phyloP scores from a whole-genome alignment of 2,797 vertebrate genomes.

The Liasis olivaceus region DNA sequence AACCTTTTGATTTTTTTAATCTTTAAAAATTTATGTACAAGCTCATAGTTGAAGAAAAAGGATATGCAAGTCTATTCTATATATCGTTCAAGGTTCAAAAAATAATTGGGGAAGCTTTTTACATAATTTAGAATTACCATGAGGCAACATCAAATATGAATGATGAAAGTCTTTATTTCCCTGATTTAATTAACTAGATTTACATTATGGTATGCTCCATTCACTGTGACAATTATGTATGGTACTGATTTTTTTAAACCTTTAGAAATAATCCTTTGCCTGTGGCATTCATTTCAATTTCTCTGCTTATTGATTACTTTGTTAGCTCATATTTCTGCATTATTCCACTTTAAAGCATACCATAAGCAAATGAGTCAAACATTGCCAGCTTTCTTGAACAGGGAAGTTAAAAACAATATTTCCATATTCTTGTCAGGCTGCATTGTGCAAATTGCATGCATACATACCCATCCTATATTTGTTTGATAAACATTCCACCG shows the following conservation, averaged over 20 bases:
- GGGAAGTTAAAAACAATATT: conserved; percentile 10
- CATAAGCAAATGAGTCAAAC: conserved; percentile 5
- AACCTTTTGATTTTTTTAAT: background rate
- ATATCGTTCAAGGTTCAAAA: background rate
- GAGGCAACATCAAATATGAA: background rate
- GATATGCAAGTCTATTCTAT: background rate
- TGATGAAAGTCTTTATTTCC: background rate
- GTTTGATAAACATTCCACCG: background rate
- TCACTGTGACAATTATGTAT: background rate
- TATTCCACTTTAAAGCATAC: conserved; percentile 9
- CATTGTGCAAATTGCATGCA: conserved; percentile 7
- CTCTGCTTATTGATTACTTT: background rate
- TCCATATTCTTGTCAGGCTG: background rate
- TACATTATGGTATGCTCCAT: background rate
- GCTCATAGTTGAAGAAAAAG: background rate
- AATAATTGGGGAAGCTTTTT: background rate
- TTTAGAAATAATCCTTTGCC: background rate
- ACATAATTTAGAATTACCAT: background rate
- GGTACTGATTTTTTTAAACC: background rate
- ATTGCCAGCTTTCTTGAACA: conserved; percentile 6
- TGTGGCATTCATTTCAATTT: background rate
- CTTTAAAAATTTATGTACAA: background rate
- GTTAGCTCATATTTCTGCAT: background rate
- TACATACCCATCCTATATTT: conserved; percentile 30
- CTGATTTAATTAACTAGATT: background rate